A percentile compares a stretch with the other conserved stretches of the same genome.
These are phyloP conservation scores for Cheilosia grossa DNA, from an alignment of 2,888 invertebrate genomes.

Conservation along the genomic window DNA sequence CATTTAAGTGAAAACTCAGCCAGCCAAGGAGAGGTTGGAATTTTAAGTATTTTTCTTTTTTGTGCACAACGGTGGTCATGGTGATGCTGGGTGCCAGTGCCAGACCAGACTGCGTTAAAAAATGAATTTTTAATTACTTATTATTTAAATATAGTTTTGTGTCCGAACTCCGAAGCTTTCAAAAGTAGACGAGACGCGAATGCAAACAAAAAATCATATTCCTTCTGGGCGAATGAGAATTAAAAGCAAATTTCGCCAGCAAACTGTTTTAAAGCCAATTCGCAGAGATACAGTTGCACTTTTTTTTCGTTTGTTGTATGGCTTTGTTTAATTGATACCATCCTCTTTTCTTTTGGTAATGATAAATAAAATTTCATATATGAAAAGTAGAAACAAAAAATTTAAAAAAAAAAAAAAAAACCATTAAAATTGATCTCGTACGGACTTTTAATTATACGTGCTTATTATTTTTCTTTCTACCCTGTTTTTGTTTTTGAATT, in stretches of 20 bases:
- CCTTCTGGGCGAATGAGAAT: constrained; percentile 53
- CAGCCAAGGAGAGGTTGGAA: constrained; percentile 44
- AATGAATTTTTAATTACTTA: constrained; percentile 70
- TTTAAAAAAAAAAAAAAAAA: constrained; percentile 2
- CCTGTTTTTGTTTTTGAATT: constrained; percentile 26
- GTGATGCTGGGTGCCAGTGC: background rate
- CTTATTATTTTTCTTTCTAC: constrained; percentile 32
- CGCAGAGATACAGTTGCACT: constrained; percentile 26
- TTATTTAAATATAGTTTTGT: constrained; percentile 68
- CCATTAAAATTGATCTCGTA: constrained; percentile 74
- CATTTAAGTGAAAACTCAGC: constrained; percentile 48
- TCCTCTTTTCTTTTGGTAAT: constrained; percentile 14
- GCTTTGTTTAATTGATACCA: constrained; percentile 42
- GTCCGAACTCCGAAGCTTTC: constrained; percentile 40
- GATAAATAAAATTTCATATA: constrained; percentile 18
- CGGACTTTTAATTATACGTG: constrained; percentile 60
- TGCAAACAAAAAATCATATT: constrained; percentile 37
- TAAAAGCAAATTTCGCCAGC: constrained; percentile 47
- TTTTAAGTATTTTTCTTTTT: constrained; percentile 42
- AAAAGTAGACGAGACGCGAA: constrained; percentile 13
- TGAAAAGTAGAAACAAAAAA: constrained; percentile 44
- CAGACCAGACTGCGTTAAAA: constrained; percentile 25
- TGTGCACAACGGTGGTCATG: background rate
- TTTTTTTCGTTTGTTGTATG: constrained; percentile 25
- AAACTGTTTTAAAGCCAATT: constrained; percentile 24